phyloP scores from a whole-genome alignment of 2,113 vertebrate genomes.

The Gobius niger region DNA sequence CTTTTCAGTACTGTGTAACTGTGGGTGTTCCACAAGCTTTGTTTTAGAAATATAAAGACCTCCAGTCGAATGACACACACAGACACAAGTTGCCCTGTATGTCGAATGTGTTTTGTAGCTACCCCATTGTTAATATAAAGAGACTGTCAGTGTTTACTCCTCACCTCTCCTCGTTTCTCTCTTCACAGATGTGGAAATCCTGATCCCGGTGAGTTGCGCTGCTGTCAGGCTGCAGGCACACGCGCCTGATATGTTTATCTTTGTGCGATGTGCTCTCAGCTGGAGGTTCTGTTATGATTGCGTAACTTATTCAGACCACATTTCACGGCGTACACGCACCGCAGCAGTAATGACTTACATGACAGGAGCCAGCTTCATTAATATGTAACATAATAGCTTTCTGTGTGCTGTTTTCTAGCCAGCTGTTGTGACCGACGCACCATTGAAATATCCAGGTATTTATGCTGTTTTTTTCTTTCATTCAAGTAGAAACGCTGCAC shows the following conservation, averaged over 20 bases:
- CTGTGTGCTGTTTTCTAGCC: slow-evolving; percentile 62
- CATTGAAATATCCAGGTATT: slow-evolving; percentile 67
- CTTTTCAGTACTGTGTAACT: slow-evolving; percentile 16
- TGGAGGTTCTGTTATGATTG: slow-evolving; percentile 52
- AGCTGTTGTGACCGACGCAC: slow-evolving; percentile 67
- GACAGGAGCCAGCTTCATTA: slow-evolving; percentile 24
- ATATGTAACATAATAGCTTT: slow-evolving; percentile 14
- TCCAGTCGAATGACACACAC: slow-evolving; percentile 32
- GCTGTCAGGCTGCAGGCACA: slow-evolving; percentile 29
- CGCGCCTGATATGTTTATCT: slow-evolving; percentile 59
- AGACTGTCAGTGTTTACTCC: slow-evolving; percentile 43
- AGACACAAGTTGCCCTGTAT: slow-evolving; percentile 24
- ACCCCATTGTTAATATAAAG: slow-evolving; percentile 35
- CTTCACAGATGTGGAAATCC: slow-evolving; percentile 68
- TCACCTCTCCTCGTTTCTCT: slow-evolving; percentile 45
- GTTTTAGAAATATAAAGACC: slow-evolving; percentile 55
- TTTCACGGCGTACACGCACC: slow-evolving; percentile 29
- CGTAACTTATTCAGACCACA: slow-evolving; percentile 54
- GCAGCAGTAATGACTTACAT: slow-evolving; percentile 31
- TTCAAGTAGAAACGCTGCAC: neutral
- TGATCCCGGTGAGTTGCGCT: slow-evolving; percentile 64
- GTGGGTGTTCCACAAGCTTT: slow-evolving; percentile 39
- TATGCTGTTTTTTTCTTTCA: slow-evolving; percentile 16
- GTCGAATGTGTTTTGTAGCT: slow-evolving; percentile 17
- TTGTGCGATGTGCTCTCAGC: slow-evolving; percentile 44